A percentile compares a stretch with the other conserved stretches of the same genome.
Conservation (phyloP, 2,797 vertebrate genomes). For the Avahi laniger region DNA sequence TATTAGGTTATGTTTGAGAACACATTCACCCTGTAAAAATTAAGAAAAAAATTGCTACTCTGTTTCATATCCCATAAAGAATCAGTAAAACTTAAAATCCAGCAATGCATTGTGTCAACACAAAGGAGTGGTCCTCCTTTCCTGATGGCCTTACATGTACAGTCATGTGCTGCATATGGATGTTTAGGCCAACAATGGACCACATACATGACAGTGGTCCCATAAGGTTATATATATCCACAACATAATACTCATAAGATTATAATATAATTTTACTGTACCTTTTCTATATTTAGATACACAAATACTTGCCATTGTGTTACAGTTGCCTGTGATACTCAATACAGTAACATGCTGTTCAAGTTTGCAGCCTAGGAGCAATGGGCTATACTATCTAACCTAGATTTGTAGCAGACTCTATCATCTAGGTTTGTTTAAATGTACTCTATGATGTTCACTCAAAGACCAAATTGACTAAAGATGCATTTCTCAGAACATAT, state of each 20-base stretch:
- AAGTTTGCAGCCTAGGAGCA: background rate
- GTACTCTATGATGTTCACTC: background rate
- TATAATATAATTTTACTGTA: background rate
- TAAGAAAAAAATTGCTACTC: background rate
- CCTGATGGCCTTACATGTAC: background rate
- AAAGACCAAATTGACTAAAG: background rate
- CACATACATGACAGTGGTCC: background rate
- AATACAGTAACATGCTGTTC: background rate
- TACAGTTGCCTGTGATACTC: background rate
- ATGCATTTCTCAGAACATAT: background rate
- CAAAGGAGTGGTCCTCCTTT: background rate
- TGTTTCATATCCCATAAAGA: background rate
- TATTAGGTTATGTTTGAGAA: background rate
- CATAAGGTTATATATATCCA: background rate
- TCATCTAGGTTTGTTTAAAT: background rate
- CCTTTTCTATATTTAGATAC: background rate
- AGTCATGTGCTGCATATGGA: background rate
- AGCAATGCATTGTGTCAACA: background rate
- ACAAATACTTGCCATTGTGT: background rate
- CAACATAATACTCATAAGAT: background rate
- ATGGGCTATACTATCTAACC: background rate
- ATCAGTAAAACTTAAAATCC: slow-evolving; percentile 36
- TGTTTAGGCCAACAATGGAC: background rate
- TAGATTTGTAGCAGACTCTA: background rate
- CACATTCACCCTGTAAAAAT: slow-evolving; percentile 20